Conservation (phyloP, 64 coral and sea anemone species). For the Montipora efflorescens region DNA sequence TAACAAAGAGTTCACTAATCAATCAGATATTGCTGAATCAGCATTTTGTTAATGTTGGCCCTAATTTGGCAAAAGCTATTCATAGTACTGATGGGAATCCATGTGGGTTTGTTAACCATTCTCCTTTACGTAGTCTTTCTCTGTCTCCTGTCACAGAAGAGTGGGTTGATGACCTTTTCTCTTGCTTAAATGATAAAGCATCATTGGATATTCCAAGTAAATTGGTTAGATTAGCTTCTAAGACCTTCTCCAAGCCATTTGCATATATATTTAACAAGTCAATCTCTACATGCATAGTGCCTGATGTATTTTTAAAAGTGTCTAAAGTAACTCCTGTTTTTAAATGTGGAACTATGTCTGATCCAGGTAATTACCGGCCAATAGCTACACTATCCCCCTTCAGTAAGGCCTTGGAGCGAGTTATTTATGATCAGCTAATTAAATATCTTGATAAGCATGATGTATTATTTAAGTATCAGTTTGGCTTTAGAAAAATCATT, state of each 20-base stretch:
- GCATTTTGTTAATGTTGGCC: conserved; percentile 49
- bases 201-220: neutral
- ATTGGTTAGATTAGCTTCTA: neutral
- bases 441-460: too few species aligned
- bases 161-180: neutral
- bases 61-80: conserved; percentile 17
- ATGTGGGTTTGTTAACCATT: conserved; percentile 27
- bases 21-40: conserved; percentile 15
- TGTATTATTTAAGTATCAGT: too few species aligned
- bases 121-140: conserved; percentile 15
- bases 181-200: conserved; percentile 4
- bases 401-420: conserved; percentile 11
- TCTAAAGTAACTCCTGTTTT: neutral
- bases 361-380: neutral
- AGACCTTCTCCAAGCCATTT: neutral
- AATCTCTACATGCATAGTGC: neutral
- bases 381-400: neutral
- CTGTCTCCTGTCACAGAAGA: conserved; percentile 20
- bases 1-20: conserved; percentile 15
- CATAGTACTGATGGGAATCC: conserved; percentile 4
- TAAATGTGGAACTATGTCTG: neutral
- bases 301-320: neutral
- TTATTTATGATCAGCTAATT: neutral
- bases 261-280: neutral
- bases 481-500: too few species aligned